phyloP scores from a whole-genome alignment of 2,797 vertebrate genomes.

The Hozukius guyotensis region DNA sequence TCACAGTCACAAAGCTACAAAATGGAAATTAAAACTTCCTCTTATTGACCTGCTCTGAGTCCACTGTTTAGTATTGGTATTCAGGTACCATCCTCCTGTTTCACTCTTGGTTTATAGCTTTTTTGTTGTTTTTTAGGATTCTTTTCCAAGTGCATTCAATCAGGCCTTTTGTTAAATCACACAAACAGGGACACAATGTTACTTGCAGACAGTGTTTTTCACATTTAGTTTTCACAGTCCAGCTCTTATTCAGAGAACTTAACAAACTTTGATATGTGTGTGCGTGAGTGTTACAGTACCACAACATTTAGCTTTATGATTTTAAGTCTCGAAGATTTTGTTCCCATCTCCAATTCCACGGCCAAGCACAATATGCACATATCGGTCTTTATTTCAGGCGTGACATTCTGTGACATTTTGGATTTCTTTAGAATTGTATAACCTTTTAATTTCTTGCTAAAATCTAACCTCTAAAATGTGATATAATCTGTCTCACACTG shows the following conservation, averaged over 20 bases:
- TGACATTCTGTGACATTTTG: neutral
- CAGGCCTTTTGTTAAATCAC: neutral
- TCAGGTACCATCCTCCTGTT: neutral
- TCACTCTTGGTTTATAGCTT: neutral
- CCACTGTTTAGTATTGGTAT: neutral
- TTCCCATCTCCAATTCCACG: neutral
- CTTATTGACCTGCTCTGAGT: neutral
- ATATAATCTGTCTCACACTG: neutral
- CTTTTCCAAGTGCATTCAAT: neutral
- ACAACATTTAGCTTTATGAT: neutral
- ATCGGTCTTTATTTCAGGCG: neutral
- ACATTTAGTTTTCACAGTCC: conserved; percentile 47
- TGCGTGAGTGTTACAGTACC: neutral
- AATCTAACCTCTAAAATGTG: neutral
- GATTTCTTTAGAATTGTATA: neutral
- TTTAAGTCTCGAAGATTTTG: neutral
- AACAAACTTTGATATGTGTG: conserved; percentile 1
- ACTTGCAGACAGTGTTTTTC: conserved; percentile 4
- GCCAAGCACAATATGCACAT: neutral
- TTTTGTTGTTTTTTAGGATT: neutral
- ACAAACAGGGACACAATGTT: conserved; percentile 15
- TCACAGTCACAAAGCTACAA: neutral
- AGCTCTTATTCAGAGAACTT: conserved; percentile 29
- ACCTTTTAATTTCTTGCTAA: neutral
- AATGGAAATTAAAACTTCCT: neutral